Percentiles rank a stretch among this genome's conserved stretches.
Conservation (phyloP, 2,797 vertebrate genomes). For the Acipenser oxyrinchus region DNA sequence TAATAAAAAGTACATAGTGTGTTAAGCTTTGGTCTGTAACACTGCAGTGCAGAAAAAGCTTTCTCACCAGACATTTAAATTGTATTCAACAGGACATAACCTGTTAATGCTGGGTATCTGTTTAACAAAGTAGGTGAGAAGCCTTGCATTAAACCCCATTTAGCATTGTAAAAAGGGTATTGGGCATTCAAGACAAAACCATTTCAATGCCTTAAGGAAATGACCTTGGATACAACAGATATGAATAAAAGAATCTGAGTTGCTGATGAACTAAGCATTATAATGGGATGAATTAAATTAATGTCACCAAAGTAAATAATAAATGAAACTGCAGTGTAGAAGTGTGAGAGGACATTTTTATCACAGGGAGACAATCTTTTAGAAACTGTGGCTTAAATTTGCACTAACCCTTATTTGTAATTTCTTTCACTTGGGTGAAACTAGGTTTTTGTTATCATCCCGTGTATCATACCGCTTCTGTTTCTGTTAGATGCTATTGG, state of each 20-base stretch:
- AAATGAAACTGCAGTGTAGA: slow-evolving; percentile 19
- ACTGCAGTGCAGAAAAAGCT: no score
- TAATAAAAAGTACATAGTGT: neutral
- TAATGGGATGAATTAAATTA: slow-evolving; percentile 26
- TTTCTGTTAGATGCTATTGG: no score
- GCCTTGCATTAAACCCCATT: neutral
- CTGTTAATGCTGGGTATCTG: neutral
- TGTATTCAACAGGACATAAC: neutral
- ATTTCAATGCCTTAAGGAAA: slow-evolving; percentile 26
- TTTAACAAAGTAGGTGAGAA: slow-evolving; percentile 12
- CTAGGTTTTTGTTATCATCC: no score
- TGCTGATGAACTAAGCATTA: slow-evolving; percentile 22
- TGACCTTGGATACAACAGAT: slow-evolving; percentile 35
- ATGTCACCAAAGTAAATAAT: slow-evolving; percentile 33
- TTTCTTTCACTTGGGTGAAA: no score
- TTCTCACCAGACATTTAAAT: no score
- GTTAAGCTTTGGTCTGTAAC: neutral
- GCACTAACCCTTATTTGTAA: no score
- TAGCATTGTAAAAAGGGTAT: slow-evolving; percentile 20
- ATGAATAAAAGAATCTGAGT: slow-evolving; percentile 21
- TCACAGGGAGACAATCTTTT: slow-evolving; percentile 8
- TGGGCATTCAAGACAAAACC: slow-evolving; percentile 11
- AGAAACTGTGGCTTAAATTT: no score
- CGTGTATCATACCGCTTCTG: no score
- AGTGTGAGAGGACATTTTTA: slow-evolving; percentile 8